Base-by-base conservation (phyloP, 2,113 vertebrate genomes). In the Numenius arquata region DNA sequence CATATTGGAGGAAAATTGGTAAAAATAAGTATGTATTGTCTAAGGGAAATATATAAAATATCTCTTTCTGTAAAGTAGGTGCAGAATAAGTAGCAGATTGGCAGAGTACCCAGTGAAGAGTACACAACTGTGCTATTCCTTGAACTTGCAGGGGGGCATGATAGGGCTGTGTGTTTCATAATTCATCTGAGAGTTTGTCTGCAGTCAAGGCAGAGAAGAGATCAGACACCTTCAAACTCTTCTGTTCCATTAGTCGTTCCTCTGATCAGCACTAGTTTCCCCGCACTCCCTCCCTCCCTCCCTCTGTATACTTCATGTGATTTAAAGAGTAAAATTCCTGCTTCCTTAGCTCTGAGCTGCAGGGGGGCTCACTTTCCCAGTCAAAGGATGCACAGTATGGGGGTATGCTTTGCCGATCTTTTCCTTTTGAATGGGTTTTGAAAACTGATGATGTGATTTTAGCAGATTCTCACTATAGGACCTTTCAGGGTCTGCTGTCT, bases 171-270 rank as follows among this genome's bases (percentile, higher is more conserved):
- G 20, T 93, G 83, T 96, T 97, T 91, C 84, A 95, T 94, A 93
- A 96, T 96, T 97, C 92, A 96, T 96, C 86, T 89, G 88, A 90
- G 85, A 76, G 22, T 75, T 92, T 85, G 62, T 86, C 92, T 93
- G 80, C 70, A 89, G 58, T 87, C 73, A 55, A 70, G 50, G 41
- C 73, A 87, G 50, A 88, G 66, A 50, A 85, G 58, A 87, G 86
- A 93, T 95, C 95, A 96, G 89, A 92, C 74, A 79, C 75, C 62
- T 82, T 95, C 89, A 91, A 82, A 82, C 45, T 93, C 74, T 88
- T 85, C 77, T 82, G 68, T 92, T 96, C 90, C 65, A 91, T 92
- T 97, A 96, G 90, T 83, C 68, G 71, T 55, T 95, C 71, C 89
- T 96, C 92, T 96, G 94, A 94, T 97, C 95, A 93, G 67, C 45